Conservation (phyloP, 2,888 invertebrate genomes). For the Heteropelma amictum region DNA sequence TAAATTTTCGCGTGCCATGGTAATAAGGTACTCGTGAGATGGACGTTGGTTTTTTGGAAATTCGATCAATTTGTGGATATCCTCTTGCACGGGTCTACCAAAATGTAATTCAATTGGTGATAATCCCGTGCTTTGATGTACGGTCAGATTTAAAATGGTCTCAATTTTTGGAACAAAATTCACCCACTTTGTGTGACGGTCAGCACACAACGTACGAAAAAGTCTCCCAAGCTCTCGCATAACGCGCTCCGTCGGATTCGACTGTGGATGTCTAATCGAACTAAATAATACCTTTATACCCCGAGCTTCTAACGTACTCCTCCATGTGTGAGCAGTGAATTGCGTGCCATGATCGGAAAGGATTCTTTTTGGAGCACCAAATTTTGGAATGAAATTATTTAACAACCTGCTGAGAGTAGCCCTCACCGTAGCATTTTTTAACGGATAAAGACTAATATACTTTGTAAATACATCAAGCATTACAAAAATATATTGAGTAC, state of each 20-base stretch:
- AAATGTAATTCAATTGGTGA: no score
- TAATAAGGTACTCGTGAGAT: not conserved
- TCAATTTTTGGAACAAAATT: not conserved
- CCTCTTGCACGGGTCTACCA: no score
- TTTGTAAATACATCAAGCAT: constrained; percentile 44
- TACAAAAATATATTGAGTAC: constrained; percentile 48
- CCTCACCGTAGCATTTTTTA: constrained; percentile 37
- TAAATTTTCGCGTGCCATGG: not conserved
- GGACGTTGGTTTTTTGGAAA: no score
- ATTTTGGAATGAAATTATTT: not conserved
- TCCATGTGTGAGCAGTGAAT: not conserved
- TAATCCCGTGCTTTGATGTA: no score
- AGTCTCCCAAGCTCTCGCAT: not conserved
- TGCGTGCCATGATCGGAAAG: not conserved
- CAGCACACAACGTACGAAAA: not conserved
- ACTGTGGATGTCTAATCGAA: not conserved
- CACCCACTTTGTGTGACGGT: no score
- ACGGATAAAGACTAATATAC: constrained; percentile 34
- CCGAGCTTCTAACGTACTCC: not conserved
- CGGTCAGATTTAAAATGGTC: not conserved
- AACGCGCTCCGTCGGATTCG: not conserved
- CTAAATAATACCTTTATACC: not conserved
- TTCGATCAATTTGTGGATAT: no score
- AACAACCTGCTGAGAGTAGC: constrained; percentile 25
- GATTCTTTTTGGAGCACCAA: not conserved